Evolutionary conservation across 2,888 invertebrate species (phyloP).

Genomic region (Drosophila austrosaltans): DNA sequence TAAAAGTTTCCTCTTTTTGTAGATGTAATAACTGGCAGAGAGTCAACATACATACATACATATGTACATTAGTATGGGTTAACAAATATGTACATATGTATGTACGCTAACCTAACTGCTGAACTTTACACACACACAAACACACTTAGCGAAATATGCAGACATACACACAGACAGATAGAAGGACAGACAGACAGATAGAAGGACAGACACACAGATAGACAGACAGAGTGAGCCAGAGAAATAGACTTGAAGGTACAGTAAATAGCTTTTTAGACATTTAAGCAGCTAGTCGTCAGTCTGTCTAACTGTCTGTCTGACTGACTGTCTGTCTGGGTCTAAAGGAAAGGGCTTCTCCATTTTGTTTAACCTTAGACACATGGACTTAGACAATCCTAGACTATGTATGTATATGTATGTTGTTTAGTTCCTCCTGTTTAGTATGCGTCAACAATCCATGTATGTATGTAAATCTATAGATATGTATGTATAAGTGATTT

Average conservation of each 20-base stretch:
- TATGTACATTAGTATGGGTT: too few species aligned
- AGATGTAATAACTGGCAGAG: too few species aligned
- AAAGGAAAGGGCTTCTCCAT: slow-evolving; percentile 10
- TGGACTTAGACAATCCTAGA: slow-evolving; percentile 20
- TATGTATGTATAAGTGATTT: too few species aligned
- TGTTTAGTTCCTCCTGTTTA: slow-evolving; percentile 5
- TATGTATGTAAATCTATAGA: too few species aligned
- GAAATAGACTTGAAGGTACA: slow-evolving; percentile 32
- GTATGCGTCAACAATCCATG: background rate
- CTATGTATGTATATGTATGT: background rate
- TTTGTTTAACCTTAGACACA: slow-evolving; percentile 17
- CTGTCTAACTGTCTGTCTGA: slow-evolving; percentile 69
- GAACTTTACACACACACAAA: background rate
- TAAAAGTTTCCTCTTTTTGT: too few species aligned
- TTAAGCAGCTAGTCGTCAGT: slow-evolving; percentile 70
- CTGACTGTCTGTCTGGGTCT: slow-evolving; percentile 35
- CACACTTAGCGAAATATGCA: background rate
- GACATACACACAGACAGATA: slow-evolving; percentile 10
- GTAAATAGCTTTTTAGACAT: slow-evolving; percentile 77
- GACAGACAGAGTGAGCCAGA: slow-evolving; percentile 36
- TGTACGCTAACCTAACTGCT: background rate
- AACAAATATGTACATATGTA: too few species aligned
- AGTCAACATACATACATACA: too few species aligned
- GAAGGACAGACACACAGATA: slow-evolving; percentile 44
- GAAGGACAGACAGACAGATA: slow-evolving; percentile 45